phyloP scores from a whole-genome alignment of 2,888 invertebrate species.

The Adelphocoris suturalis region DNA sequence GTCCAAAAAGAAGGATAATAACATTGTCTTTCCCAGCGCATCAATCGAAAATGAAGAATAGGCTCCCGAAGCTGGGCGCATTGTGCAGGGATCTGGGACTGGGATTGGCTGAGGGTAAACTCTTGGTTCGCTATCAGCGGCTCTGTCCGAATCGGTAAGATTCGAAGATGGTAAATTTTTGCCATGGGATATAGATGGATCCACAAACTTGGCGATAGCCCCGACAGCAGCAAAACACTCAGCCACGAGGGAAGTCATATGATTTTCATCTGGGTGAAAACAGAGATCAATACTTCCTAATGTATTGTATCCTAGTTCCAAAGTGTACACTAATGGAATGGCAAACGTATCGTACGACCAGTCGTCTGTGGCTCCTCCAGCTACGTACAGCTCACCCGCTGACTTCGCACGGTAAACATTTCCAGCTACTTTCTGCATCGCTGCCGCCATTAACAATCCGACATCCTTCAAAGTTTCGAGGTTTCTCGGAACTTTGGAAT shows the following conservation, averaged over 20 bases:
- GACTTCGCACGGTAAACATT: background rate
- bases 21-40: too few relatives aligned
- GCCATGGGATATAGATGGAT: background rate
- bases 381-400: slow-evolving; percentile 4
- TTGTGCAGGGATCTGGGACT: too few relatives aligned
- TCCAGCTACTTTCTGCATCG: background rate
- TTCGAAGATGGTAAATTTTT: too few relatives aligned
- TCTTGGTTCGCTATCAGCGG: too few relatives aligned
- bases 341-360: background rate
- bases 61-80: too few relatives aligned
- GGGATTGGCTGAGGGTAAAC: too few relatives aligned
- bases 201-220: background rate
- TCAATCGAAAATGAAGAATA: too few relatives aligned
- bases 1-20: too few relatives aligned
- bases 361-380: slow-evolving; percentile 41
- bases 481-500: background rate
- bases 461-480: background rate
- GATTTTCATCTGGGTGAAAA: background rate
- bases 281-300: background rate
- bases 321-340: slow-evolving; percentile 40
- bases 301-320: background rate
- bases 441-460: background rate
- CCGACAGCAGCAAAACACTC: slow-evolving; percentile 29
- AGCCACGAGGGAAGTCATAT: background rate
- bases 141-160: too few relatives aligned